phyloP scores from a whole-genome alignment of 2,888 invertebrate species.

The Perizoma flavofasciatum region DNA sequence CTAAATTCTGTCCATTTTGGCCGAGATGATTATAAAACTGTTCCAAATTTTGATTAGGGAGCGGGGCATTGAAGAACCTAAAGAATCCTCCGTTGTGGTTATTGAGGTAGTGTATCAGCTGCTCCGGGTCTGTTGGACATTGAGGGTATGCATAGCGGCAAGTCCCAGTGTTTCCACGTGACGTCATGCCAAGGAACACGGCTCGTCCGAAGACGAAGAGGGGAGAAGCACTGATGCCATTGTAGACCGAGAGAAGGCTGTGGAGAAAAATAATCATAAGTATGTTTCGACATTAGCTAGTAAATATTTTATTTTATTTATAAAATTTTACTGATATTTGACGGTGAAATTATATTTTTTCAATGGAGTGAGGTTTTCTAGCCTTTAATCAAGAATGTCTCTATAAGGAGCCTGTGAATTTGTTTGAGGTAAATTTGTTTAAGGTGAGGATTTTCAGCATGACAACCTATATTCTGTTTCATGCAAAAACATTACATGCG shows the following conservation, averaged over 20 bases:
- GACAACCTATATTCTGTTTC: neutral
- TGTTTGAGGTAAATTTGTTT: no score
- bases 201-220: constrained; percentile 90
- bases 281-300: no score
- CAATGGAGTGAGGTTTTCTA: no score
- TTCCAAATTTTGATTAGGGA: constrained; percentile 57
- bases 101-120: constrained; percentile 90
- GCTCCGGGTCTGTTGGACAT: constrained; percentile 89
- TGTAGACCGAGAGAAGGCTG: constrained; percentile 85
- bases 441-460: no score
- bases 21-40: constrained; percentile 69
- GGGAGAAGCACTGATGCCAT: constrained; percentile 84
- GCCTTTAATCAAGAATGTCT: no score
- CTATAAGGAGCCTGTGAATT: no score
- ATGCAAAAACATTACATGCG: neutral
- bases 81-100: constrained; percentile 95
- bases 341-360: no score
- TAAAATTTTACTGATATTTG: no score
- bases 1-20: constrained; percentile 43
- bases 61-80: constrained; percentile 85
- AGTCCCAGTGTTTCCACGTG: constrained; percentile 82
- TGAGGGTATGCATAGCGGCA: constrained; percentile 87
- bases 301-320: no score
- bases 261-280: neutral
- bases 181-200: constrained; percentile 88